Evolutionary conservation across 2,888 invertebrate genomes (phyloP).

Genomic region (Apamea anceps): DNA sequence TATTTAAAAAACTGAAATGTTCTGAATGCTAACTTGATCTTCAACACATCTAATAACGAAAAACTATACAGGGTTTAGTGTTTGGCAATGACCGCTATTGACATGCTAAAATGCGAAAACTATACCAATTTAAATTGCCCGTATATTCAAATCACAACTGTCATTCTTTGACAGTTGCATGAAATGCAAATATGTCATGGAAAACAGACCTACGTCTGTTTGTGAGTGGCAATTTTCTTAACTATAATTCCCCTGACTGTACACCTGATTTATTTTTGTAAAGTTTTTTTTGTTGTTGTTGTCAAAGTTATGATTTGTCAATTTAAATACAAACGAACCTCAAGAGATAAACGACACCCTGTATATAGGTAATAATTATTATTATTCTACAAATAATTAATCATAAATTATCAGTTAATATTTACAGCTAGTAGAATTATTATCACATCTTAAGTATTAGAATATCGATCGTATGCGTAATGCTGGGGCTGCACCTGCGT

Average conservation of each 20-base stretch:
- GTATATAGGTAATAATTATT: neutral
- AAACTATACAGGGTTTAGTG: too few relatives aligned
- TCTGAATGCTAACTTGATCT: too few relatives aligned
- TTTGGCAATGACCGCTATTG: too few relatives aligned
- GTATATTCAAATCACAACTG: neutral
- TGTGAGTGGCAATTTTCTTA: neutral
- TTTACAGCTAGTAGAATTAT: constrained; percentile 39
- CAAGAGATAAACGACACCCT: neutral
- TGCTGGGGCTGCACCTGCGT: neutral
- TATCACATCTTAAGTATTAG: constrained; percentile 26
- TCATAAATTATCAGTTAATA: constrained; percentile 10
- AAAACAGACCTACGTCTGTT: too few relatives aligned
- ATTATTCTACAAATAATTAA: constrained; percentile 14
- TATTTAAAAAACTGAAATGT: too few relatives aligned
- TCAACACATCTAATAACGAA: too few relatives aligned
- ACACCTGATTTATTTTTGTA: neutral
- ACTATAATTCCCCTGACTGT: neutral
- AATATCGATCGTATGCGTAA: neutral
- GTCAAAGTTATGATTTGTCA: neutral
- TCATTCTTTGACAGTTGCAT: neutral
- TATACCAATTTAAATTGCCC: neutral
- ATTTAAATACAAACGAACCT: neutral
- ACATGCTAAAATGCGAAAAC: neutral
- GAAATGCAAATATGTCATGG: neutral
- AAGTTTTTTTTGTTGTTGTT: neutral